Base-by-base conservation (phyloP, 2,797 vertebrate species). In the Channa striata region DNA sequence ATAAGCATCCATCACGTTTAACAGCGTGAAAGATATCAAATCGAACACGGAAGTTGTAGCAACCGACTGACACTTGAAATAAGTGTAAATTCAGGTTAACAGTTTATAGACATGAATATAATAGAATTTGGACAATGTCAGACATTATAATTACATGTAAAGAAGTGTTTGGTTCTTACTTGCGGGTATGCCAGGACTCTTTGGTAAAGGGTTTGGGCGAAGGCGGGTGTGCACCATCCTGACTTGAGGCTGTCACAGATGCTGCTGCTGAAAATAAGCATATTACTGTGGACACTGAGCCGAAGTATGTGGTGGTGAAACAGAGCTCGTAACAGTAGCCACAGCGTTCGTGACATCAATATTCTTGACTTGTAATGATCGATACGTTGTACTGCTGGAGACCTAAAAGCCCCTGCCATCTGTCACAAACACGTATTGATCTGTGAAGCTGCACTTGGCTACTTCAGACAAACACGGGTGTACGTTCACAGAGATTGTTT, bases 371-470 rank as follows among this genome's bases (percentile, higher is more conserved):
- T 56, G 17, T 61, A 44, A 81, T 80, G 77, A 85, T 83, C 71
- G 0, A 85, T 80, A 60, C 16, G 2, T 12, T 10, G 17, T 53
- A 56, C 48, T 59, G 60, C 39, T 23, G 13, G 37, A 53, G 70
- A 60, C 54, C 21, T 23, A 30, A 34, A 50, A 70, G 53, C 20
- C 5, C 39, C 71, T 23, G 62, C 61, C 56, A 36, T 79, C 59
- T 74, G 76, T 74, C 64, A 66, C 69, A 82, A 77, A 74, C 50
- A 59, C 74, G 49, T 77, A 72, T 81, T 78, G 83, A 84, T 85
- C 51, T 56, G 21, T 23, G 52, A 43, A 50, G 74, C 52, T 16
- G 50, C 67, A 36, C 23, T 54, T n/a, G 57, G 48, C 51, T 70
- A 33, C 63, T 36, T 82, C 21, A 58, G 21, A 14, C 16, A 44